phyloP scores from a whole-genome alignment of 2,113 vertebrate species.

The Acinonyx jubatus region DNA sequence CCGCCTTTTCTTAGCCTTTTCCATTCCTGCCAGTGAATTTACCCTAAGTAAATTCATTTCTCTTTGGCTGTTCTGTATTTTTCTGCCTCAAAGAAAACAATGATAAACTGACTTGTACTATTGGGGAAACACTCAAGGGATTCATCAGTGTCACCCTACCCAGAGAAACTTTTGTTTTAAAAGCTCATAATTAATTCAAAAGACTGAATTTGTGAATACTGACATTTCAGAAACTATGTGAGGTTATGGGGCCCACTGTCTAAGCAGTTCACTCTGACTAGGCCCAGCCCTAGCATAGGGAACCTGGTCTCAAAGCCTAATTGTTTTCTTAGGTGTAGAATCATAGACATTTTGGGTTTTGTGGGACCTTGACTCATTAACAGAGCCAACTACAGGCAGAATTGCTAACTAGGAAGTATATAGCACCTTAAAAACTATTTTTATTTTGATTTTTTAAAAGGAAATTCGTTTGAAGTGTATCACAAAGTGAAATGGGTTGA shows the following conservation, averaged over 20 bases:
- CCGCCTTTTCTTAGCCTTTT: neutral
- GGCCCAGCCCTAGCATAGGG: too few species aligned
- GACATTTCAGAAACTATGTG: neutral
- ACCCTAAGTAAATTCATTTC: neutral
- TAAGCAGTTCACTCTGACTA: neutral
- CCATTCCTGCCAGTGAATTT: neutral
- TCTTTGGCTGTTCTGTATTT: neutral
- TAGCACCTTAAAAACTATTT: neutral
- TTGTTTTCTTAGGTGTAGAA: neutral
- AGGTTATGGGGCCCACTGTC: neutral
- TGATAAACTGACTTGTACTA: neutral
- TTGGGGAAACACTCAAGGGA: neutral
- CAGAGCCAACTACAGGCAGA: neutral
- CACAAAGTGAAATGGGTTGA: neutral
- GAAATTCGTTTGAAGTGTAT: neutral
- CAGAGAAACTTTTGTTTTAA: neutral
- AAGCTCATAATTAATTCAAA: neutral
- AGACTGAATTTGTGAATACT: neutral
- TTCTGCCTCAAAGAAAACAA: neutral
- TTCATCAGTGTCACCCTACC: neutral
- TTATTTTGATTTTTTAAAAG: constrained; percentile 11
- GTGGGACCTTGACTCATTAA: neutral
- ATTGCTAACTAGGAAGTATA: neutral
- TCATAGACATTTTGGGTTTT: neutral
- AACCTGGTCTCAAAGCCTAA: neutral